Evolutionary conservation across 2,113 vertebrate genomes (phyloP).

Genomic region (Orycteropus afer): DNA sequence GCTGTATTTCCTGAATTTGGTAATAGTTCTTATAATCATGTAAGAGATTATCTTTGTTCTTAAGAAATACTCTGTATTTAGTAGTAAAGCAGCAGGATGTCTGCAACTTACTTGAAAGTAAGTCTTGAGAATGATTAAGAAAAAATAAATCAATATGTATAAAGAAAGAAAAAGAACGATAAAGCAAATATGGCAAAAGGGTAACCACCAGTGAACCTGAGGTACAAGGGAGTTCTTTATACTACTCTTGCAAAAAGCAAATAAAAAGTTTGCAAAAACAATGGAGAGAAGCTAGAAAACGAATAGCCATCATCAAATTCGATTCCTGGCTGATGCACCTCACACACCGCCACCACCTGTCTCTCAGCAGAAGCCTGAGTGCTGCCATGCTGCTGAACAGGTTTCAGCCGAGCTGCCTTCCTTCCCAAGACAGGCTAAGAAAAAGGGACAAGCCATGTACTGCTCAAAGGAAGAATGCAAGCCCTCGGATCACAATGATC

Average conservation of each 20-base stretch:
- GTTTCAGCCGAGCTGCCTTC: too few relatives aligned
- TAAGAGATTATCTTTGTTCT: background rate
- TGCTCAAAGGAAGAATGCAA: too few relatives aligned
- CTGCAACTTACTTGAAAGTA: background rate
- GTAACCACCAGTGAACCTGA: background rate
- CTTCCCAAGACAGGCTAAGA: too few relatives aligned
- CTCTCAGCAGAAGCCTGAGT: too few relatives aligned
- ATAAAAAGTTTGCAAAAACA: constrained; percentile 31
- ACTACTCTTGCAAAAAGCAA: background rate
- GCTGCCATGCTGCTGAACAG: too few relatives aligned
- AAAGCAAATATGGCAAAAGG: background rate
- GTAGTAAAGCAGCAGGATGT: background rate
- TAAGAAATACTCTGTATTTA: background rate
- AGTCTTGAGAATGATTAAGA: background rate
- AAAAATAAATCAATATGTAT: background rate
- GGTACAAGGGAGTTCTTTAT: background rate
- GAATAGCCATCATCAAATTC: background rate
- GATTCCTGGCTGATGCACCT: too few relatives aligned
- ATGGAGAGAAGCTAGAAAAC: background rate
- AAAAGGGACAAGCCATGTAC: too few relatives aligned
- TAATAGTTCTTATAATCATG: background rate
- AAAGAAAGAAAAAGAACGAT: too few relatives aligned
- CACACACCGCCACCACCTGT: too few relatives aligned
- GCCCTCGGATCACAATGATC: too few relatives aligned
- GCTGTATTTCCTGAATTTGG: background rate